phyloP scores from a whole-genome alignment of 2,888 invertebrate species.

The Stegophylla sp. region DNA sequence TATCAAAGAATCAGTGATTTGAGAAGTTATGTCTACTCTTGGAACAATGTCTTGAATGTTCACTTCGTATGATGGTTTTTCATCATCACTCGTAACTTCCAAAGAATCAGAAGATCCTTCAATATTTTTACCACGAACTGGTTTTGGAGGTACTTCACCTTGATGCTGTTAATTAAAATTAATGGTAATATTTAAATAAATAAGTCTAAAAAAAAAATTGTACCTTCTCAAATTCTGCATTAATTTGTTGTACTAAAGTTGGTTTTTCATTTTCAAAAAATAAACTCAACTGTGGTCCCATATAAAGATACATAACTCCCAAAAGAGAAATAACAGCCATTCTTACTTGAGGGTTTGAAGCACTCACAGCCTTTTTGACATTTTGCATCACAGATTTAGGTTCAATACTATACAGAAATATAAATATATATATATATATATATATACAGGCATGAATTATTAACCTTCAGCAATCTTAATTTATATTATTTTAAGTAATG shows the following conservation, averaged over 20 bases:
- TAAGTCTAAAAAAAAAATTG: conserved; percentile 16
- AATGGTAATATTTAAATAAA: background rate
- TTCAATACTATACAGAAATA: conserved; percentile 68
- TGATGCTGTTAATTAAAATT: conserved; percentile 66
- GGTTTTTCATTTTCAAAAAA: conserved; percentile 89
- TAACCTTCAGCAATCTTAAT: too few species aligned
- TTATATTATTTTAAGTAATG: too few species aligned
- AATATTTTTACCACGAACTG: conserved; percentile 62
- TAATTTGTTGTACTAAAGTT: conserved; percentile 81
- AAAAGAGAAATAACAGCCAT: conserved; percentile 77
- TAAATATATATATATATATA: conserved; percentile 30
- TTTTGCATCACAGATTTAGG: conserved; percentile 77
- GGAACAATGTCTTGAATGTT: conserved; percentile 77
- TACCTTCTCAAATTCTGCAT: conserved; percentile 82
- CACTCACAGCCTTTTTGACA: conserved; percentile 82
- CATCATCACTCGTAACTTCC: conserved; percentile 66
- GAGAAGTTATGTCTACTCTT: conserved; percentile 80
- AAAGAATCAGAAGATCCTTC: conserved; percentile 66
- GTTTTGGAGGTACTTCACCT: conserved; percentile 74
- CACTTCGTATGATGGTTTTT: conserved; percentile 64
- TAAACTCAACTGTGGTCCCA: conserved; percentile 77
- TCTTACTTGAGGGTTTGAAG: conserved; percentile 84
- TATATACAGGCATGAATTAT: conserved; percentile 40
- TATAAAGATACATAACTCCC: conserved; percentile 81
- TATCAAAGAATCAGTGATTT: conserved; percentile 81